Evolutionary conservation across 2,113 vertebrate genomes (phyloP).

Genomic region (Okapia johnstoni): DNA sequence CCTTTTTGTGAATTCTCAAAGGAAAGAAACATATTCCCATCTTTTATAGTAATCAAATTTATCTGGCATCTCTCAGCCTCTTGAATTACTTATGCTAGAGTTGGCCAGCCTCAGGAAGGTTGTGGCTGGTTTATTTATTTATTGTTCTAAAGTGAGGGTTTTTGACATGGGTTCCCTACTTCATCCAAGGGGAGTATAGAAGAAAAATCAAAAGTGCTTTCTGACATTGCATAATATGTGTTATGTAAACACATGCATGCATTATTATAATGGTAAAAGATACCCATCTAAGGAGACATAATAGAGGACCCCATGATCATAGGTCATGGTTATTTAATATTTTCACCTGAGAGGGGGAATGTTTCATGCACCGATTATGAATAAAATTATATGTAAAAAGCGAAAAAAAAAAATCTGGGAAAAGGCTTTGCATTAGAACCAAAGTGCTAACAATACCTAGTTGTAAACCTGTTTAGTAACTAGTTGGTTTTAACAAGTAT

Average conservation of each 20-base stretch:
- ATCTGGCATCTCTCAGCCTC: conserved; percentile 89
- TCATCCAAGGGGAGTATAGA: conserved; percentile 74
- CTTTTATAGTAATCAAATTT: conserved; percentile 95
- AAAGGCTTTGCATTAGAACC: neutral
- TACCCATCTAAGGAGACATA: neutral
- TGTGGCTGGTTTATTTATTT: conserved; percentile 87
- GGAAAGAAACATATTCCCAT: conserved; percentile 89
- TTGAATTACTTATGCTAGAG: conserved; percentile 89
- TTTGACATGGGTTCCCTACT: conserved; percentile 85
- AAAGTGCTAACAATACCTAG: conserved; percentile 10
- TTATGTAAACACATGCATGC: neutral
- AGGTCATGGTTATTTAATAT: neutral
- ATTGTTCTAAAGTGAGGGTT: conserved; percentile 88
- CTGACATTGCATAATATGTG: conserved; percentile 45
- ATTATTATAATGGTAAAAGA: conserved; percentile 22
- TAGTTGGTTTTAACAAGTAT: neutral
- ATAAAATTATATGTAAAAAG: conserved; percentile 9
- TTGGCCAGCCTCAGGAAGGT: conserved; percentile 83
- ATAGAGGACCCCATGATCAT: neutral
- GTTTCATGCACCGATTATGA: neutral
- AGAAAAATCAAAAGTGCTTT: conserved; percentile 73
- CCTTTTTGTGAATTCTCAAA: conserved; percentile 90
- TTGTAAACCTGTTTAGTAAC: neutral
- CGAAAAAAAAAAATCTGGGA: neutral
- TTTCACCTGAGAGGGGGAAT: neutral